Evolutionary conservation across 2,888 invertebrate genomes (phyloP), one percentile per base, ranked within the genome.

Genomic region (Rhorus exstirpatorius): DNA sequence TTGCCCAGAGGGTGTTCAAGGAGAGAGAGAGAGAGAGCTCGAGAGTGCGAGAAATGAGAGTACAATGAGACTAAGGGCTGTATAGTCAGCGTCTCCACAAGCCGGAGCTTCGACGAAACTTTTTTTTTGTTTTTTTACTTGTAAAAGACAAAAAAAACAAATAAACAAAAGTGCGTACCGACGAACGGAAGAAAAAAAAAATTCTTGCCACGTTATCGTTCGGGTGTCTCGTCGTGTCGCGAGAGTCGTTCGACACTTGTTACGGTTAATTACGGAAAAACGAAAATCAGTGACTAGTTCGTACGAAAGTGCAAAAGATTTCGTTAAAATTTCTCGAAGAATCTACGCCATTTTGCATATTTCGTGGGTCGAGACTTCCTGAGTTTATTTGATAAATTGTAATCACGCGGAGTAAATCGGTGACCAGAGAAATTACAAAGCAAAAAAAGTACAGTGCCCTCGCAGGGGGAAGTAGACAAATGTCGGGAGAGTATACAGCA

Each of bases 11-110:
- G 68, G 75, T 55, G 68, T 46, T 60, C 26, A 55, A 24, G 49
- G 58, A 63, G 67, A 53, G 76, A 41, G 38, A 44, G 49, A 76
- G 71, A 78, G 72, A 71, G 58, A 51, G 65, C 41, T 55, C 41
- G 65, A 76, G 75, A 68, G 65, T 26, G 53, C 7, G 17, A 44
- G 35, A 58, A 44, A 14, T 49, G 44, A 46, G 17, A 24, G 41
- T n/a, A 44, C 0, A 14, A 19, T 58, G n/a, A 58, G 41, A 78
- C 6, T 21, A 14, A 55, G 38, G 17, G 12, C n/a, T 19, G 10
- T 10, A 12, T 10, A 12, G 12, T 65, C 31, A 12, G 31, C 49
- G 31, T 65, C 12, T 26, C 17, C 49, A 12, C 38, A 38, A 53
- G 19, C 35, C 8, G 12, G 44, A 44, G 17, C 7, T 38, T n/a